Evolutionary conservation across 2,888 invertebrate species (phyloP).

Genomic region (Ophioninae sp.): DNA sequence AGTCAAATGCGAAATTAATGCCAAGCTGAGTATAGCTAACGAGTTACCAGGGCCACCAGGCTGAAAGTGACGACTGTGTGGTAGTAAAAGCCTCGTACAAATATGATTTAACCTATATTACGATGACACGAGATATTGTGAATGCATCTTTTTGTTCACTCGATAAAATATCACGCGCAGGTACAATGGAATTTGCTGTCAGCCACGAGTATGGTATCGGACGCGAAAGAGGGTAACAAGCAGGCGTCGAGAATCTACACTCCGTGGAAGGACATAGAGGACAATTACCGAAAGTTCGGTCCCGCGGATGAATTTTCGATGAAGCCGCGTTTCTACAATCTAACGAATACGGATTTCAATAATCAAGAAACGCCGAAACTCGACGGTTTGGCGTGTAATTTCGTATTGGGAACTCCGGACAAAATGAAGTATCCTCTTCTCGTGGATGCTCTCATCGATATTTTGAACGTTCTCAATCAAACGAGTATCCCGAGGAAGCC

Average conservation of each 20-base stretch:
- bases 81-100: constrained; percentile 79
- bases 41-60: constrained; percentile 80
- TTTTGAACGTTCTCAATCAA: constrained; percentile 91
- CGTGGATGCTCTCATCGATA: constrained; percentile 92
- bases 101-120: not conserved
- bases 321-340: constrained; percentile 95
- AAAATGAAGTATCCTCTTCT: constrained; percentile 93
- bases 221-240: constrained; percentile 82
- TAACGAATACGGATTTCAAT: constrained; percentile 89
- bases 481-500: constrained; percentile 77
- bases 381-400: constrained; percentile 96
- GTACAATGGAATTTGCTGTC: constrained; percentile 92
- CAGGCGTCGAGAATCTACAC: constrained; percentile 85
- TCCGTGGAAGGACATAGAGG: constrained; percentile 89
- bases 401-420: constrained; percentile 95
- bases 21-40: constrained; percentile 62
- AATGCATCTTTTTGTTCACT: not conserved
- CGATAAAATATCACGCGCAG: constrained; percentile 73
- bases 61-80: constrained; percentile 77
- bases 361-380: constrained; percentile 94
- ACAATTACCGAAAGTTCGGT: constrained; percentile 86
- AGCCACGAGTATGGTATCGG: constrained; percentile 84
- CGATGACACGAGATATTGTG: not conserved
- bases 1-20: constrained; percentile 76
- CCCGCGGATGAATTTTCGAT: constrained; percentile 86